Percentiles rank a stretch among this genome's conserved stretches.
These are phyloP conservation scores for Notothenia coriiceps DNA, from an alignment of 2,113 vertebrate species.

Conservation along the genomic window DNA sequence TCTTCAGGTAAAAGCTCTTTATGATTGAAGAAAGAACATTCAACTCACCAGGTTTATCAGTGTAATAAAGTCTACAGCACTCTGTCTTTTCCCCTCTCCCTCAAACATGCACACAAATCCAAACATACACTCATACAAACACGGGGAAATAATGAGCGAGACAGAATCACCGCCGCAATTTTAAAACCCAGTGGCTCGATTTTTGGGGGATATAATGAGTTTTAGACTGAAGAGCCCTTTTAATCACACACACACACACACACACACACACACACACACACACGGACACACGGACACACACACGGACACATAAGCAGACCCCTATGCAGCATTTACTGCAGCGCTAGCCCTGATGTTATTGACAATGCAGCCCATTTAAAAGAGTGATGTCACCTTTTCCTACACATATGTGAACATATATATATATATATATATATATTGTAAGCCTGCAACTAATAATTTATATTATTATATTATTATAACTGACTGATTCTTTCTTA, in stretches of 20 bases:
- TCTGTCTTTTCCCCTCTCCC: not conserved
- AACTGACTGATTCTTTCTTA: not conserved
- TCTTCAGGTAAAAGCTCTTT: conserved; percentile 29
- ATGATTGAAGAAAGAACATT: conserved; percentile 10
- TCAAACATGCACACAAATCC: not conserved
- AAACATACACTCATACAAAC: conserved; percentile 5
- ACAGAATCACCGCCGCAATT: conserved; percentile 32
- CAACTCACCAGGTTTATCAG: conserved; percentile 10
- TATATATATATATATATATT: too few species aligned
- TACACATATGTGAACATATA: too few species aligned
- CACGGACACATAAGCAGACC: too few species aligned
- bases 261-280: too few species aligned
- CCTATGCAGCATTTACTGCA: not conserved
- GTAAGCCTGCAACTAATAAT: not conserved
- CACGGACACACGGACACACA: too few species aligned
- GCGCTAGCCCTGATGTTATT: not conserved
- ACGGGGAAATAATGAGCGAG: conserved; percentile 10
- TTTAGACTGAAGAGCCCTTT: conserved; percentile 23
- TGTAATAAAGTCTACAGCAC: conserved; percentile 12
- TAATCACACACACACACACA: not conserved
- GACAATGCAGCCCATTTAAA: not conserved
- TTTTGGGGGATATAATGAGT: conserved; percentile 22
- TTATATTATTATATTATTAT: not conserved
- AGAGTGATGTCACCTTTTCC: not conserved
- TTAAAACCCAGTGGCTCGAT: conserved; percentile 7